Base-by-base conservation (phyloP, 2,888 invertebrate species). In the Hyposoter didymator region DNA sequence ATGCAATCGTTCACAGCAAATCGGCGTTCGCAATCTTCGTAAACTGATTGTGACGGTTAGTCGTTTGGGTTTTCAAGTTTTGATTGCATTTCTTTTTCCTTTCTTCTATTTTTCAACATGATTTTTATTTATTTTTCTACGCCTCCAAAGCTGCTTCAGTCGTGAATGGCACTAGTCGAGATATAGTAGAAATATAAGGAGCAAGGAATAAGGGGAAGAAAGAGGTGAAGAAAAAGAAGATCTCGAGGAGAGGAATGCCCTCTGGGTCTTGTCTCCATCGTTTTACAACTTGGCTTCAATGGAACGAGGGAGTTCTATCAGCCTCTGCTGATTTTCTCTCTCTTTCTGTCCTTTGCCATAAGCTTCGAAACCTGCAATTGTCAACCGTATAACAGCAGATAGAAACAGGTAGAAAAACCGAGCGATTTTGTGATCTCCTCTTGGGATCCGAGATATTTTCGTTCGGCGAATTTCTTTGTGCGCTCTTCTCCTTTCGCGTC, bases 121-220 rank as follows among this genome's bases (percentile, higher is more conserved):
- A 17, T 28, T 70, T 49, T 45, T 70, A 70, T 73, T 14, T 4
- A 14, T 45, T 35, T 73, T 82, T 85, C 67, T 66, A 52, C 47
- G 75, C 22, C 67, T 72, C 32, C 35, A 35, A 49, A 32, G 47
- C 35, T 72, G 47, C 49, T n/a, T 5, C 2, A 7, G 52, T 7
- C n/a, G 28, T 39, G 19, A 43, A 43, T n/a, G 64, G 45, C 43
- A 45, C 73, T 22, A 12, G 32, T 55, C 55, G 52, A 45, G 59
- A 69, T 76, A 67, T 73, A 49, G 75, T 39, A 76, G 84, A 72
- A 76, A 84, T 84, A 84, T 80, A 84, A 80, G 64, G 76, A 84
- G 62, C 22, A 35, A 64, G 43, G 59, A 43, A 39, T 47, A 66
- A 47, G 49, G 22, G n/a, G 19, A 73, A 64, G 22, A 47, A 72